Conservation (phyloP, 2,113 vertebrate genomes). For the Ailuropoda melanoleuca region DNA sequence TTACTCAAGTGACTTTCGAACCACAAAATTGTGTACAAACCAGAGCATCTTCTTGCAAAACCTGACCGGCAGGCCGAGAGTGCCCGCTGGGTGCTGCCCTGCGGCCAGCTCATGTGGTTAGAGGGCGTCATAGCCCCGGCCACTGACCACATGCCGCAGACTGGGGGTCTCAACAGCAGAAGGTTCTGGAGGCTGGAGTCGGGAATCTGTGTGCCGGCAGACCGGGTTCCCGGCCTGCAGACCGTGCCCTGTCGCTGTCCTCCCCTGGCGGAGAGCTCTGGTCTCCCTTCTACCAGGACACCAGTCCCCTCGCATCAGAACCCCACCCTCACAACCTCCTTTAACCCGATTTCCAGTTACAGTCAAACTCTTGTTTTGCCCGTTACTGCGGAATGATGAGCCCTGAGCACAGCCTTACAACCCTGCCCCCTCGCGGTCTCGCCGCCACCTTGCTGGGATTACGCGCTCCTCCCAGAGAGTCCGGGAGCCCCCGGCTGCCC, state of each 20-base stretch:
- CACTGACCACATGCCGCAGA: neutral
- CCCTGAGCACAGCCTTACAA: neutral
- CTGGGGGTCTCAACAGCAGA: neutral
- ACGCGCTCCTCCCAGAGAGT: rapidly evolving
- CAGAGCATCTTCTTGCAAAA: rapidly evolving
- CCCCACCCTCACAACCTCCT: neutral
- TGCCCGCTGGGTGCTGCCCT: too few species aligned
- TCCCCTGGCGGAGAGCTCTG: neutral
- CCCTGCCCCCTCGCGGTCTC: rapidly evolving
- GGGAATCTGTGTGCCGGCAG: rapidly evolving
- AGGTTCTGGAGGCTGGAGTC: neutral
- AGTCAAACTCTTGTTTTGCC: neutral
- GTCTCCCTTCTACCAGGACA: neutral
- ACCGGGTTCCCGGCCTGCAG: too few species aligned
- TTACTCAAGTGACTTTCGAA: neutral
- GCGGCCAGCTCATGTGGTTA: rapidly evolving
- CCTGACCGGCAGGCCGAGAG: rapidly evolving
- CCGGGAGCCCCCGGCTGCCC: neutral
- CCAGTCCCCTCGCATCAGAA: neutral
- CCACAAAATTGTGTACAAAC: neutral
- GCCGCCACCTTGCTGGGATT: rapidly evolving
- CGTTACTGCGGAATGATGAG: too few species aligned
- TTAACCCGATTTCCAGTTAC: neutral
- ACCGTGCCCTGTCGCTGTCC: neutral
- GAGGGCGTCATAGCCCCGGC: neutral